A percentile compares a stretch with the other conserved stretches of the same genome.
phyloP scores from a whole-genome alignment of 2,113 vertebrate genomes.

The Pachyramphus minor region DNA sequence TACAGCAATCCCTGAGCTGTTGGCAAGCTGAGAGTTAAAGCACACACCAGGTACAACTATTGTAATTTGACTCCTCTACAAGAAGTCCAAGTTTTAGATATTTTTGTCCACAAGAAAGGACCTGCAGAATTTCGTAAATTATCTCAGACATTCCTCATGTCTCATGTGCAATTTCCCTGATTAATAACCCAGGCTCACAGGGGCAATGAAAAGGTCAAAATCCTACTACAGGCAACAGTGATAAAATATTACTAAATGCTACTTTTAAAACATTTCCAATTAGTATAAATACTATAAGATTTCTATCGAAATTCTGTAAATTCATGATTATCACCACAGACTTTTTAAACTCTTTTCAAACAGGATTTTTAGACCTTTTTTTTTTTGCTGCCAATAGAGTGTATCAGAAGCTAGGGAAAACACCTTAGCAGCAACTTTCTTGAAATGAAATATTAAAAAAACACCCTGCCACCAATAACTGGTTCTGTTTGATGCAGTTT shows the following conservation, averaged over 20 bases:
- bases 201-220: conserved; percentile 46
- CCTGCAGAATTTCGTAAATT: conserved; percentile 15
- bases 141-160: conserved; percentile 7
- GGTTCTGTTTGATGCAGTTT: conserved; percentile 24
- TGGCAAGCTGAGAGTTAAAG: conserved; percentile 45
- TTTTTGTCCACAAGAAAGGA: conserved; percentile 34
- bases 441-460: conserved; percentile 14
- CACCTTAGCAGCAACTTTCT: background rate
- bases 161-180: background rate
- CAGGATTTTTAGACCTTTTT: background rate
- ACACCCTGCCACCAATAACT: conserved; percentile 2
- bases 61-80: conserved; percentile 20
- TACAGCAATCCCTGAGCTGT: background rate
- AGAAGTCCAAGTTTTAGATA: conserved; percentile 11
- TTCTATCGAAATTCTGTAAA: background rate
- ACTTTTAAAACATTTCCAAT: conserved; percentile 32
- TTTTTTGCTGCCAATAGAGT: background rate
- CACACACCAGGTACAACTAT: background rate
- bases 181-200: background rate
- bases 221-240: background rate
- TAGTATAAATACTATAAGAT: conserved; percentile 13
- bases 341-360: background rate
- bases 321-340: background rate
- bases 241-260: conserved; percentile 44
- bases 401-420: background rate